Base-by-base conservation (phyloP, 2,888 invertebrate species). In the Schrankia costaestrigalis region DNA sequence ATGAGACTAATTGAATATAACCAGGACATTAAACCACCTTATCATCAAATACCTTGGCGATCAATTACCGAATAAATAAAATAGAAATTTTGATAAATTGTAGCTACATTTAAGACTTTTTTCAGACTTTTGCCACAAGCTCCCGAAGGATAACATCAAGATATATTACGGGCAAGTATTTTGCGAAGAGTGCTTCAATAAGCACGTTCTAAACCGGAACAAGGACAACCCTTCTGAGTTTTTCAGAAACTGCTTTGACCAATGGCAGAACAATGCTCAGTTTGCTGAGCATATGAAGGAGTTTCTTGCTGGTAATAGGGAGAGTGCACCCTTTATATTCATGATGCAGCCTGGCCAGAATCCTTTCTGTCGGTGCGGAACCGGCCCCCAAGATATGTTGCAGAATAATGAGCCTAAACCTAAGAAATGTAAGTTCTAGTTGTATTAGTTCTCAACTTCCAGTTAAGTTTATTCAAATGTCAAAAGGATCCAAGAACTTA, bases 151-250 rank as follows among this genome's bases (percentile, higher is more conserved):
- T 3, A 75, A 73, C 31, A 44, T 78, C 8, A 84, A 86, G 56
- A 81, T 86, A 26, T 86, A 85, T 53, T 85, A 83, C 48, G 86
- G 86, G 1, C 85, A 85, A 53, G 78, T 84, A 1, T 86, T 86
- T 46, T 86, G 86, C 35, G 85, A 85, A 32, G 75, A 78, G 0
- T 86, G 86, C 49, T 86, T 86, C 53, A 58, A 84, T 18, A 66
- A 69, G 18, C 74, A 78, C 39, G 72, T 86, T 1, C 37, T 86
- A 5, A 75, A 58, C 26, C 72, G 71, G 3, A 75, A 56, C 28
- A 65, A 64, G 29, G 82, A 85, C 35, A 81, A 78, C 35, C 78
- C 84, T 0, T 58, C 73, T 0, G 84, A 83, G n/a, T 85, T 86
- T 49, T 85, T 82, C 48, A 78, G 70, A 55, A 68, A 54, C 34